Conservation (phyloP, 64 coral and sea anemone species). For the Pachyseris speciosa region DNA sequence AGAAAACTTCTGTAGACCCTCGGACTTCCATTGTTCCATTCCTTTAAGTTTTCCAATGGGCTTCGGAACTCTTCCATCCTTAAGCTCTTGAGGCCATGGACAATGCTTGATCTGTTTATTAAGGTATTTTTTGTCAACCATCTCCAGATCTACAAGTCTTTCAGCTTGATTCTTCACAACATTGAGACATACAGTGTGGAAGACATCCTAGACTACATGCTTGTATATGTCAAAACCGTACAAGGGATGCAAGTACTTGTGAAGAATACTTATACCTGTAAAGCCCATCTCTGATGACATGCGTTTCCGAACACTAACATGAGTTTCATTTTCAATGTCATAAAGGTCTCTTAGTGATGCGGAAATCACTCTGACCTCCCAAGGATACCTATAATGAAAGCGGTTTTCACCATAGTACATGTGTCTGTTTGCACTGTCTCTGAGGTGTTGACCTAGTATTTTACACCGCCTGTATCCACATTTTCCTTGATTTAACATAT, state of each 20-base stretch:
- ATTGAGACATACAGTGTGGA: conserved; percentile 63
- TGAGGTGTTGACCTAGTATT: conserved; percentile 16
- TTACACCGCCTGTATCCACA: conserved; percentile 65
- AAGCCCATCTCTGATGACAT: conserved; percentile 56
- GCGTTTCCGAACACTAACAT: conserved; percentile 38
- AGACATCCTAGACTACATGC: conserved; percentile 59
- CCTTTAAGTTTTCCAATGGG: conserved; percentile 49
- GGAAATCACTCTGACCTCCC: conserved; percentile 51
- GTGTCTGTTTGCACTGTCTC: conserved; percentile 49
- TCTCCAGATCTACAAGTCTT: conserved; percentile 41
- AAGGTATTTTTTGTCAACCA: conserved; percentile 37
- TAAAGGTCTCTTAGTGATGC: not conserved
- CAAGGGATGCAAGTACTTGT: conserved; percentile 49
- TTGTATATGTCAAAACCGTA: conserved; percentile 69
- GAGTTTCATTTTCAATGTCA: conserved; percentile 68
- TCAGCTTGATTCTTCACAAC: conserved; percentile 46
- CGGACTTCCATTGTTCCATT: conserved; percentile 64
- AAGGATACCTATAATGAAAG: conserved; percentile 45
- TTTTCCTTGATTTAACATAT: conserved; percentile 72
- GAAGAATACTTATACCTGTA: conserved; percentile 14
- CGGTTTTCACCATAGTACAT: conserved; percentile 74
- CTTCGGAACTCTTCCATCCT: conserved; percentile 41
- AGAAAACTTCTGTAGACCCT: conserved; percentile 57
- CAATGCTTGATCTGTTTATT: conserved; percentile 45
- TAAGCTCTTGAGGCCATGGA: conserved; percentile 62